Conservation (phyloP, 2,888 invertebrate genomes). For the Sphinx pinastri region DNA sequence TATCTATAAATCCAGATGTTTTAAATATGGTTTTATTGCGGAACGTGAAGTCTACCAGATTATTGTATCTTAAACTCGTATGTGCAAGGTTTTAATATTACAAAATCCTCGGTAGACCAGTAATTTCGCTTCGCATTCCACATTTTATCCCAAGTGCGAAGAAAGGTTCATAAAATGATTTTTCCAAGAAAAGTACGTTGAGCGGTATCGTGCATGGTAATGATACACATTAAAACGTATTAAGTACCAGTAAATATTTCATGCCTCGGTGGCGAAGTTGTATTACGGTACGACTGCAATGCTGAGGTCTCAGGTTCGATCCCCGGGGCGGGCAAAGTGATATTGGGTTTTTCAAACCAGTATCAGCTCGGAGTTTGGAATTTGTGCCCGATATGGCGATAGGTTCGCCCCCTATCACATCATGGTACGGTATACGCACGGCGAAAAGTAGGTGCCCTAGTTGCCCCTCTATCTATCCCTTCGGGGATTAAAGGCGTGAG, state of each 20-base stretch:
- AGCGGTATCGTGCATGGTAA: not conserved
- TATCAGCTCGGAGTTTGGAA: no score
- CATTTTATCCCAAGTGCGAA: conserved; percentile 47
- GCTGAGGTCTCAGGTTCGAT: no score
- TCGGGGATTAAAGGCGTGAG: no score
- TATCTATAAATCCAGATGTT: not conserved
- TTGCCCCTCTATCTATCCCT: no score
- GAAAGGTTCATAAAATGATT: conserved; percentile 39
- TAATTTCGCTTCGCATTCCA: conserved; percentile 47
- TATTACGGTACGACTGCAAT: no score
- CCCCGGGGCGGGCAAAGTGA: no score
- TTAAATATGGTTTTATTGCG: conserved; percentile 4
- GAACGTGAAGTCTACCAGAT: conserved; percentile 5
- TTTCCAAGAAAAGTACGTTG: conserved; percentile 5
- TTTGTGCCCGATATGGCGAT: no score
- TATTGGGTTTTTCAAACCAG: no score
- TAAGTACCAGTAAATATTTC: not conserved
- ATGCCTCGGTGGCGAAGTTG: not conserved
- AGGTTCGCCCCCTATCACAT: no score
- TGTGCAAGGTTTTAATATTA: conserved; percentile 21
- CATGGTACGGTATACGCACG: no score
- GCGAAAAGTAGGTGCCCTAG: no score
- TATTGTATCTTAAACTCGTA: conserved; percentile 13
- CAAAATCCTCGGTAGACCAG: conserved; percentile 34
- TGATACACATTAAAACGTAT: not conserved